These are phyloP conservation scores for Cecidostiba fungosa DNA, from an alignment of 2,888 invertebrate genomes.

Conservation along the genomic window DNA sequence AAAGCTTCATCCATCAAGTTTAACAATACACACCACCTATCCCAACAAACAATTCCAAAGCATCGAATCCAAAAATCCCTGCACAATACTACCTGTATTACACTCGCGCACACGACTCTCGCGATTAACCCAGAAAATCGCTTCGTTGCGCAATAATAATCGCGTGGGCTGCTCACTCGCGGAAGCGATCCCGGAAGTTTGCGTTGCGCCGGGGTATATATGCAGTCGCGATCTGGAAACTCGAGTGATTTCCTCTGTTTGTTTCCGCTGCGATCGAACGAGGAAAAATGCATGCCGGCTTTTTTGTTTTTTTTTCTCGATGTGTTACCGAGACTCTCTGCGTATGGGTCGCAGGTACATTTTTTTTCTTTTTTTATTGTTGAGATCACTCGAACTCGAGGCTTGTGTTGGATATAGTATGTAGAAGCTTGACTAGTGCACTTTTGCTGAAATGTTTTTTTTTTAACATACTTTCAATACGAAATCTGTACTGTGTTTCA, in stretches of 20 bases:
- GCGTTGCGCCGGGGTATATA: background rate
- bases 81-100: background rate
- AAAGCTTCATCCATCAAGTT: no score
- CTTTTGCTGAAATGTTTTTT: no score
- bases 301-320: background rate
- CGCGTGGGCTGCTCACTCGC: conserved; percentile 12
- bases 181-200: conserved; percentile 31
- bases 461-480: no score
- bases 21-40: background rate
- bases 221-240: background rate
- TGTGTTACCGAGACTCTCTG: background rate
- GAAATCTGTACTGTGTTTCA: background rate
- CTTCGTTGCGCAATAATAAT: background rate
- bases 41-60: background rate
- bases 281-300: background rate
- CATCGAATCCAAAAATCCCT: background rate
- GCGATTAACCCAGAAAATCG: conserved; percentile 8
- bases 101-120: background rate
- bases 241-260: background rate
- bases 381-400: no score
- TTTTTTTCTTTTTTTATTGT: background rate
- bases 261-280: background rate
- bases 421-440: no score
- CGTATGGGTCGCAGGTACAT: background rate
- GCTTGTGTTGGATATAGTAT: background rate